Evolutionary conservation across 2,797 vertebrate species (phyloP).

Genomic region (Syngnathus rostellatus): DNA sequence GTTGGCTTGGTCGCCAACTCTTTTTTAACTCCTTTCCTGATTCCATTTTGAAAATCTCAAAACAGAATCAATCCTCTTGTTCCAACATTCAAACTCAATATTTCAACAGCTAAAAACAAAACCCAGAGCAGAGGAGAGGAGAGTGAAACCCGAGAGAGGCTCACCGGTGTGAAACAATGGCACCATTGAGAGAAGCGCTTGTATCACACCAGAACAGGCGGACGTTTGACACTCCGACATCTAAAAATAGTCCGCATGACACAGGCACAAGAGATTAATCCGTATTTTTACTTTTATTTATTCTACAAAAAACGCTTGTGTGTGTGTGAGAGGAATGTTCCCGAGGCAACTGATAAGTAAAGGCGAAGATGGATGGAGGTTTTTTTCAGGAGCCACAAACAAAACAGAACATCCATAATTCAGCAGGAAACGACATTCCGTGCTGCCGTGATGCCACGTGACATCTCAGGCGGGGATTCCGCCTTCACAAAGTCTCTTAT

Average conservation of each 20-base stretch:
- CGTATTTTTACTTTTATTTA: not conserved
- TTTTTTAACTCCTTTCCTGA: too few relatives aligned
- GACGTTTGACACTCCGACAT: conserved; percentile 17
- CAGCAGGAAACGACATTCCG: conserved; percentile 16
- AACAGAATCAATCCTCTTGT: not conserved
- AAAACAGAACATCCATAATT: conserved; percentile 50
- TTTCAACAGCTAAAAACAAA: conserved; percentile 2
- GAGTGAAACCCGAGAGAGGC: conserved; percentile 1
- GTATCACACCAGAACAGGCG: conserved; percentile 39
- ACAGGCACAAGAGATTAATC: conserved; percentile 12
- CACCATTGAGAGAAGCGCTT: conserved; percentile 29
- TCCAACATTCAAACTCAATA: not conserved
- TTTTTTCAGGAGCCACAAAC: conserved; percentile 34
- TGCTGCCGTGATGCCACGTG: not conserved
- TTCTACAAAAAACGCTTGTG: not conserved
- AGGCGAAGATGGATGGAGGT: not conserved
- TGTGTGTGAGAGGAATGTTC: not conserved
- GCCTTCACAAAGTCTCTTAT: not conserved
- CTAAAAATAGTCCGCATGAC: conserved; percentile 28
- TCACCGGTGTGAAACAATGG: conserved; percentile 36
- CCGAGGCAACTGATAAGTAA: not conserved
- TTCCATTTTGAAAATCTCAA: too few relatives aligned
- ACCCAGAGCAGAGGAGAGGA: not conserved
- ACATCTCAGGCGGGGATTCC: not conserved
- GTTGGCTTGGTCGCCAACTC: too few relatives aligned